Evolutionary conservation across 2,888 invertebrate genomes (phyloP).

Genomic region (Metacarcinus magister): DNA sequence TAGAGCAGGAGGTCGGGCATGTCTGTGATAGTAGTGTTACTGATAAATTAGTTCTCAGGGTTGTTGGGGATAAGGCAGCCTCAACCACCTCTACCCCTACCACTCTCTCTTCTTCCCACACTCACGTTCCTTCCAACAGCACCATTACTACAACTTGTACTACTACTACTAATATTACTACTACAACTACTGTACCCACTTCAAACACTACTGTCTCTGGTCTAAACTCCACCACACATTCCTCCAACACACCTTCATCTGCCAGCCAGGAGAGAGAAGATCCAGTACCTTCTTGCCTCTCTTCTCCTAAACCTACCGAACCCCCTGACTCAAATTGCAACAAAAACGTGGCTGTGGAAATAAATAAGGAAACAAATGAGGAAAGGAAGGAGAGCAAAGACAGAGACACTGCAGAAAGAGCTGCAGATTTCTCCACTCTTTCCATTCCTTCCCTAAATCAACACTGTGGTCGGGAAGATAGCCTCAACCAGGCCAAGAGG

Average conservation of each 20-base stretch:
- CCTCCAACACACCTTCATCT: background rate
- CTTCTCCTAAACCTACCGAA: background rate
- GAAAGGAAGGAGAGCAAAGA: background rate
- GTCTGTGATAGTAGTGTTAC: slow-evolving; percentile 49
- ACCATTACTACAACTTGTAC: background rate
- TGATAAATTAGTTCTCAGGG: background rate
- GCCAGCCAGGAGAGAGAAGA: slow-evolving; percentile 8
- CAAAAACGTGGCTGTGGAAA: background rate
- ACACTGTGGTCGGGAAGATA: background rate
- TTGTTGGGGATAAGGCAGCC: background rate
- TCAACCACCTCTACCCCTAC: background rate
- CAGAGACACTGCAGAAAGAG: background rate
- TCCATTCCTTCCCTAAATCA: background rate
- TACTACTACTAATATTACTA: background rate
- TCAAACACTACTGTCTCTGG: background rate
- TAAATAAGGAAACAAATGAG: background rate
- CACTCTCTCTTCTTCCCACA: background rate
- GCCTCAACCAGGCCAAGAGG: background rate
- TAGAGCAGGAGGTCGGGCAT: background rate
- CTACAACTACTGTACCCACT: background rate
- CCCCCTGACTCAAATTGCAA: background rate
- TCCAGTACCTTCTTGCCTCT: background rate
- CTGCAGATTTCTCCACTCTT: background rate
- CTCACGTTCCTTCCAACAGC: background rate
- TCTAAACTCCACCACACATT: background rate